Percentiles rank a stretch among this genome's conserved stretches.
phyloP scores from a whole-genome alignment of 2,797 vertebrate genomes.

The Ptychobarbus kaznakovi region DNA sequence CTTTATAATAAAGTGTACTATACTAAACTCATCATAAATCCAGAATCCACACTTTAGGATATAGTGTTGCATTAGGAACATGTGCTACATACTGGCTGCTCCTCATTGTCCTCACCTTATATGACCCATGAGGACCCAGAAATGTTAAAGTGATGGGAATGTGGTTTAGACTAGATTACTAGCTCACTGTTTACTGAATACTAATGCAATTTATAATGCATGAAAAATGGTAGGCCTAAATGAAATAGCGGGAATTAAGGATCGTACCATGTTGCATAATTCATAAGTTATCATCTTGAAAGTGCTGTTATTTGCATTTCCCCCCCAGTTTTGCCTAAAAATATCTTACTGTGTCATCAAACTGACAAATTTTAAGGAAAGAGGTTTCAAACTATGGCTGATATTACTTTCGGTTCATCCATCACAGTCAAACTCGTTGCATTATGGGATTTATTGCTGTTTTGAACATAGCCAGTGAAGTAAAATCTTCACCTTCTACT shows the following conservation, averaged over 20 bases:
- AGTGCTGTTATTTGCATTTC: neutral
- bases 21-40: neutral
- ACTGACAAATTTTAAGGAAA: neutral
- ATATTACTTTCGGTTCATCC: neutral
- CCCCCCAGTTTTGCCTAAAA: neutral
- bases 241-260: neutral
- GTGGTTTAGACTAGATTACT: neutral
- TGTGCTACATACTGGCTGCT: neutral
- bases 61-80: slow-evolving; percentile 48
- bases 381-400: neutral
- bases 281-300: neutral
- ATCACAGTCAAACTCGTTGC: neutral
- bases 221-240: neutral
- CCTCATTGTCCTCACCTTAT: slow-evolving; percentile 7
- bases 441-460: neutral
- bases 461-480: neutral
- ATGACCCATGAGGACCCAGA: slow-evolving; percentile 22
- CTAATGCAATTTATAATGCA: slow-evolving; percentile 3
- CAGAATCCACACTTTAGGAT: neutral
- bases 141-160: neutral
- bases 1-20: neutral
- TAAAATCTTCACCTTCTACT: neutral
- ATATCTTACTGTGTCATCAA: neutral
- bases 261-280: neutral
- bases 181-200: neutral